These are phyloP conservation scores for Lasioglossum vierecki DNA, from an alignment of 2,888 invertebrate genomes.

Conservation along the genomic window DNA sequence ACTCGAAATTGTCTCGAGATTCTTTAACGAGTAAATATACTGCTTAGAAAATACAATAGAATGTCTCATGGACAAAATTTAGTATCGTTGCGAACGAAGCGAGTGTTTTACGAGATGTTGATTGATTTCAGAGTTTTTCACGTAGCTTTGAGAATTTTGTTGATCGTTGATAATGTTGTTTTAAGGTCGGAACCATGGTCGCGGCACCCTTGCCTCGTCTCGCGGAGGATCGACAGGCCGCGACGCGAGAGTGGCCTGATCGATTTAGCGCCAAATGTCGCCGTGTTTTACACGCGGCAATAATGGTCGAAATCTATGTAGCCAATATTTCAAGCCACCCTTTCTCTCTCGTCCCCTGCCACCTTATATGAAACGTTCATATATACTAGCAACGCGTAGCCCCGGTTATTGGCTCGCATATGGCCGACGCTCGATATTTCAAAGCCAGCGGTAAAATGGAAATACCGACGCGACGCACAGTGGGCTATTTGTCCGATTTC, in stretches of 20 bases:
- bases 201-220: slow-evolving; percentile 2
- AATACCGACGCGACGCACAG: slow-evolving; percentile 34
- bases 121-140: not conserved
- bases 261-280: slow-evolving; percentile 84
- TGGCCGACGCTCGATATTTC: slow-evolving; percentile 70
- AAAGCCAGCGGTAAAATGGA: slow-evolving; percentile 63
- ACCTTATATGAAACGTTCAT: slow-evolving; percentile 63
- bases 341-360: slow-evolving; percentile 70
- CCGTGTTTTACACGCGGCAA: slow-evolving; percentile 84
- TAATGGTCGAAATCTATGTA: slow-evolving; percentile 84
- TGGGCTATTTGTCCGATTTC: no score
- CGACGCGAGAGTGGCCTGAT: slow-evolving; percentile 75
- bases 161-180: not conserved
- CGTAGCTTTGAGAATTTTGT: not conserved
- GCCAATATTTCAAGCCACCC: slow-evolving; percentile 83
- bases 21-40: not conserved
- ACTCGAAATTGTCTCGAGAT: not conserved
- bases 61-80: not conserved
- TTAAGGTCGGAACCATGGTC: not conserved
- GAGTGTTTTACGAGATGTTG: no score
- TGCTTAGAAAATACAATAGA: not conserved
- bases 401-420: slow-evolving; percentile 75
- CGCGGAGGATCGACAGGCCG: slow-evolving; percentile 34
- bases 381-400: slow-evolving; percentile 58
- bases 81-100: not conserved